phyloP scores from a whole-genome alignment of 2,888 invertebrate genomes.

The Leucophora obtusa region DNA sequence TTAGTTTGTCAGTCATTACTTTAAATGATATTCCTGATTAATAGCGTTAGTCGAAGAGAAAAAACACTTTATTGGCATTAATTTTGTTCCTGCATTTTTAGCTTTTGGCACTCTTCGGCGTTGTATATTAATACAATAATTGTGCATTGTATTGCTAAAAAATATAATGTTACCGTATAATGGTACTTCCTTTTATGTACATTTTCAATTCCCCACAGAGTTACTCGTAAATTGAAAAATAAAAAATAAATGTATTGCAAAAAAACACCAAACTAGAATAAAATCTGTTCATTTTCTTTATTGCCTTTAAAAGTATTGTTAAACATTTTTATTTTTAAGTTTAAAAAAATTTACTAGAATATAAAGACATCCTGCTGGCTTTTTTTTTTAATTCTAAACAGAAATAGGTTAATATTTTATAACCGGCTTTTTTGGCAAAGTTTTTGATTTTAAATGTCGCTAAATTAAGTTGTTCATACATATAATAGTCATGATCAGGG shows the following conservation, averaged over 20 bases:
- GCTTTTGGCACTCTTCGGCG: constrained; percentile 43
- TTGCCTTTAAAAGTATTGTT: constrained; percentile 30
- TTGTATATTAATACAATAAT: constrained; percentile 48
- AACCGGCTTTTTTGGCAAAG: constrained; percentile 35
- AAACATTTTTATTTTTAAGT: constrained; percentile 6
- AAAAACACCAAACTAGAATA: constrained; percentile 21
- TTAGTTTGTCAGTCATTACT: no score
- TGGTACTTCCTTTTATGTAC: neutral
- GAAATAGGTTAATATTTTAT: constrained; percentile 57
- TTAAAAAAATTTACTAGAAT: constrained; percentile 4
- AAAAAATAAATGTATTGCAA: constrained; percentile 29
- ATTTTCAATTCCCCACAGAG: constrained; percentile 61
- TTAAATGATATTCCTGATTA: no score
- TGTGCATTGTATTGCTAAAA: constrained; percentile 31
- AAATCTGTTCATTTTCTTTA: constrained; percentile 36
- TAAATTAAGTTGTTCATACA: constrained; percentile 32
- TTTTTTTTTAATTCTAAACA: constrained; percentile 18
- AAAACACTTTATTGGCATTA: constrained; percentile 26
- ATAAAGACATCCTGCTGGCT: constrained; percentile 57
- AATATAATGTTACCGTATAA: neutral
- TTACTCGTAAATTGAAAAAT: constrained; percentile 63
- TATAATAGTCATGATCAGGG: constrained; percentile 17
- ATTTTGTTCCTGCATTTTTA: constrained; percentile 30
- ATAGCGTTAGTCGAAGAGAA: neutral
- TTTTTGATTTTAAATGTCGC: constrained; percentile 34